A percentile compares a stretch with the other conserved stretches of the same genome.
phyloP scores from a whole-genome alignment of 2,797 vertebrate genomes.

The Monodelphis domestica region DNA sequence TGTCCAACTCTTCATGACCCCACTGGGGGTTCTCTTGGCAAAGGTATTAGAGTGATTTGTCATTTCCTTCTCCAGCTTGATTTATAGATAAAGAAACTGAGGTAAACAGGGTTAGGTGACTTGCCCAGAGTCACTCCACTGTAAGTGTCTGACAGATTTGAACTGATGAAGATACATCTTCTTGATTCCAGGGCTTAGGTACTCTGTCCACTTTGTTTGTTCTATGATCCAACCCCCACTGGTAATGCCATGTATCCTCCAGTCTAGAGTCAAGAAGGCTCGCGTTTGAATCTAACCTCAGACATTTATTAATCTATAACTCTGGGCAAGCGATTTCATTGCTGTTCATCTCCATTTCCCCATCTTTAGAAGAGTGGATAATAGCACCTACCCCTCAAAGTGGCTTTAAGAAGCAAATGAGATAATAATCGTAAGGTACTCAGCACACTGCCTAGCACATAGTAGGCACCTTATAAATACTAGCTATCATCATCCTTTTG shows the following conservation, averaged over 20 bases:
- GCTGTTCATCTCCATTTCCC: neutral
- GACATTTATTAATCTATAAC: neutral
- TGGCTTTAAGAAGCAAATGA: neutral
- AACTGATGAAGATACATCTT: too few relatives aligned
- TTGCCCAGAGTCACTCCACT: too few relatives aligned
- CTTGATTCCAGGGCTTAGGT: too few relatives aligned
- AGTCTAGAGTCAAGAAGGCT: neutral
- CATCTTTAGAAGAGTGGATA: neutral
- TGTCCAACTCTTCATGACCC: too few relatives aligned
- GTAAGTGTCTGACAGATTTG: too few relatives aligned
- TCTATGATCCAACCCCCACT: neutral
- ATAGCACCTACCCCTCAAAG: neutral
- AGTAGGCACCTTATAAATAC: neutral
- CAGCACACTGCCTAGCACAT: neutral
- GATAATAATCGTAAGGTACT: neutral
- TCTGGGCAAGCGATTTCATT: neutral
- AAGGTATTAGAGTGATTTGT: too few relatives aligned
- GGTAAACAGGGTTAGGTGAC: too few relatives aligned
- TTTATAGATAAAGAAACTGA: too few relatives aligned
- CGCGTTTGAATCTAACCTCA: neutral
- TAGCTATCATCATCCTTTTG: neutral
- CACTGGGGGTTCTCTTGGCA: too few relatives aligned
- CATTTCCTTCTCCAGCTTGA: too few relatives aligned
- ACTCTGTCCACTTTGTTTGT: neutral
- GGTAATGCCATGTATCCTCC: neutral